Evolutionary conservation across 2,797 vertebrate genomes (phyloP).

Genomic region (Poecilia picta): DNA sequence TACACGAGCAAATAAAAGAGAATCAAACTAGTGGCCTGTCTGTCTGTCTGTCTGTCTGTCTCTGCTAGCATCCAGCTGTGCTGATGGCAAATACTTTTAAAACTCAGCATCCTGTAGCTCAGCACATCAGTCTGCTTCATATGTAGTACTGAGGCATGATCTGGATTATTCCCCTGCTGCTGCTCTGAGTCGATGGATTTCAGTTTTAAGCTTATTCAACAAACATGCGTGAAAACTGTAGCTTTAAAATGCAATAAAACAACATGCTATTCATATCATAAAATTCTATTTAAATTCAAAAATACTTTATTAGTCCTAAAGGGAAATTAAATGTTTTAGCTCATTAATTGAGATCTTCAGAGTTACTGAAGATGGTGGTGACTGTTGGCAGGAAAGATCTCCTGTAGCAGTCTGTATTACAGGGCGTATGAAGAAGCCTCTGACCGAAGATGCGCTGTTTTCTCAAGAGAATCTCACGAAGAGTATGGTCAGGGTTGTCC

Average conservation of each 20-base stretch:
- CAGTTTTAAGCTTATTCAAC: neutral
- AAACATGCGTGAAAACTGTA: neutral
- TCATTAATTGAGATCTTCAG: no score
- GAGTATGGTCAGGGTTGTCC: no score
- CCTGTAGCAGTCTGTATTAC: no score
- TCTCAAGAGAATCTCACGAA: no score
- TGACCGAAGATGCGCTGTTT: no score
- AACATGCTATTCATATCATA: no score
- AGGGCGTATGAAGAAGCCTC: no score
- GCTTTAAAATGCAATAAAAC: neutral
- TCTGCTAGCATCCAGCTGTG: conserved; percentile 2
- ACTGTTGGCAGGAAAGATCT: no score
- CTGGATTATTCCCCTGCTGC: neutral
- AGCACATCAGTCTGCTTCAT: neutral
- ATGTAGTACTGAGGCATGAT: neutral
- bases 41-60: neutral
- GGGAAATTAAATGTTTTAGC: no score
- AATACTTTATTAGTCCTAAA: no score
- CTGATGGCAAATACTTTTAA: conserved; percentile 2
- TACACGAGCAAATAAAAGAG: conserved; percentile 7
- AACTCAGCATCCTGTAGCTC: neutral
- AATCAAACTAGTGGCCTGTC: neutral
- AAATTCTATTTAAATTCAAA: neutral
- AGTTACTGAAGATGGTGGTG: no score
- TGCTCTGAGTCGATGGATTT: neutral